Evolutionary conservation across 1,140 invertebrate species (phyloP), one percentile per base, ranked within the genome.

Genomic region (Apocrypta bakeri): DNA sequence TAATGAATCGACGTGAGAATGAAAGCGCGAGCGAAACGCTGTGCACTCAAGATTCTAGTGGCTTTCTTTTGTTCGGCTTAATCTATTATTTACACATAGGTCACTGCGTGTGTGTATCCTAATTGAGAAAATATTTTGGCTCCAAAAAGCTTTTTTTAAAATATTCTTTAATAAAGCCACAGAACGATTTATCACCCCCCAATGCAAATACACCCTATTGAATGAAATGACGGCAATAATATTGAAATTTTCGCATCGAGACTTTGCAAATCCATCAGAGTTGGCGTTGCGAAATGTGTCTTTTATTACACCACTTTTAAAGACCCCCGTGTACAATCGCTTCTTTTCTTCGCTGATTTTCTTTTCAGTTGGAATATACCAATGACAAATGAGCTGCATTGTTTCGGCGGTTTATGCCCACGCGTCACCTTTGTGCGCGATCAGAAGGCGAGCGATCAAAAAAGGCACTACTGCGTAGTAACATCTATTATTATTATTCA

Each of bases 1-100:
- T 83, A 78, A 78, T 78, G 42, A 83, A 78, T 83, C 81, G 75
- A 83, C 81, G 81, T 83, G 81, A 78, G 81, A 83, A 72, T 78
- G 75, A 83, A 78, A 82, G 81, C 76, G 17, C 17, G 63, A 25
- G 33, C 64, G 63, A 42, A 81, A 25, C 68, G 48, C 24, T 66
- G 69, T 42, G 40, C n/a, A n/a, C n/a, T n/a, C n/a, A n/a, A n/a
- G n/a, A n/a, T n/a, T n/a, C n/a, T n/a, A n/a, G n/a, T n/a, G n/a
- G n/a, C n/a, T n/a, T n/a, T n/a, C n/a, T n/a, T n/a, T n/a, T n/a
- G n/a, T n/a, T n/a, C n/a, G n/a, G n/a, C n/a, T n/a, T n/a, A n/a
- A n/a, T n/a, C n/a, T n/a, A n/a, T n/a, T n/a, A n/a, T n/a, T n/a
- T n/a, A n/a, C n/a, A n/a, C n/a, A n/a, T n/a, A n/a, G n/a, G n/a